Evolutionary conservation across 2,888 invertebrate genomes (phyloP), one percentile per base, ranked within the genome.

Genomic region (Malachius bipustulatus): DNA sequence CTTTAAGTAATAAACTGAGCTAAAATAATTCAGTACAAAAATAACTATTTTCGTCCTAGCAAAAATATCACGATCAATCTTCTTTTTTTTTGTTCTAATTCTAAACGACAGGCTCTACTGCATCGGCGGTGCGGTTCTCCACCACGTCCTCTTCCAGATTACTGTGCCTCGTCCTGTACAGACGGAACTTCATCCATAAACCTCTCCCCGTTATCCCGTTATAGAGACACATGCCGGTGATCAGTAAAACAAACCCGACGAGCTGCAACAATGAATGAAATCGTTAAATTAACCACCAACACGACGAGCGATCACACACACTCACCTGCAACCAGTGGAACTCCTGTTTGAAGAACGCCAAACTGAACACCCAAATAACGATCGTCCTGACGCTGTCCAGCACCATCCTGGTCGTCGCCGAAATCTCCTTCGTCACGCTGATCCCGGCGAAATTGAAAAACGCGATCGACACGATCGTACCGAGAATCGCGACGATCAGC

Each of bases 381-480:
- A 93, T 66, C 0, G 90, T 89, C 44, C 93, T 70, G 45, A 46
- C 46, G 38, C 55, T 55, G 38, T 56, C 56, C 15, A 56, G 40
- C 2, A 56, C 56, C 55, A 55, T 56, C 26, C 55, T 37, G 9
- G 56, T 56, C 4, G 56, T 90, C 1, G 94, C 91, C 2, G 87
- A 91, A 52, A 91, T 73, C 60, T 91, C 88, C 64, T 93, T 94
- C 0, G 91, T 89, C 3, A 96, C 84, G 54, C 83, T 84, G 43
- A 56, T 53, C 8, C 56, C 55, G 15, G 55, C 51, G 38, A 55
- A 55, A 39, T 56, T 56, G 37, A 93, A 93, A 64, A 91, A 83
- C 0, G 93, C 88, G 46, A 93, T 91, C 33, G 89, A 89, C 14
- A 88, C 52, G 13, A 84, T 68, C 2, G 82, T 87, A 72, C 82